These are phyloP conservation scores for Drosophila falleni DNA, from an alignment of 2,888 invertebrate species.

Conservation along the genomic window DNA sequence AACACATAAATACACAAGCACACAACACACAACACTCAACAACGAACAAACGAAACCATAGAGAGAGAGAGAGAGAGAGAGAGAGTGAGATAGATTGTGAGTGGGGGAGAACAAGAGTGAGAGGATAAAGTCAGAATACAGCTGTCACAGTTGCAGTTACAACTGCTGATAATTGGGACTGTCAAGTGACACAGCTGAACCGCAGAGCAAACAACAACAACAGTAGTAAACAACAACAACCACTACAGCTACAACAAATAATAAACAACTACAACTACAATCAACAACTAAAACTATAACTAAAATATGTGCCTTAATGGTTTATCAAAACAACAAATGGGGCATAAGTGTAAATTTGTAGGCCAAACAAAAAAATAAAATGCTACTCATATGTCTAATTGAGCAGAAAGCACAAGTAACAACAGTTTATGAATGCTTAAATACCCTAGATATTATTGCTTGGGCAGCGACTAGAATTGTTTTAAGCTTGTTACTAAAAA, in stretches of 20 bases:
- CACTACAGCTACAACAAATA: slow-evolving; percentile 3
- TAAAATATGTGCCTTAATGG: slow-evolving; percentile 32
- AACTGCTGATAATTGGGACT: slow-evolving; percentile 64
- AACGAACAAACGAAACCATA: neutral
- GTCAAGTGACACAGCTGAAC: slow-evolving; percentile 54
- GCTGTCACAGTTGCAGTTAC: slow-evolving; percentile 56
- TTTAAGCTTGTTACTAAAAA: neutral
- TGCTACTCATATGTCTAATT: slow-evolving; percentile 49
- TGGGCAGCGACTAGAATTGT: neutral
- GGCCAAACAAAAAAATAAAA: slow-evolving; percentile 45
- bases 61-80: neutral
- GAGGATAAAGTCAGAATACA: slow-evolving; percentile 32
- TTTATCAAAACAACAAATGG: slow-evolving; percentile 43
- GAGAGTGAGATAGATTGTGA: neutral
- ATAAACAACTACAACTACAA: neutral
- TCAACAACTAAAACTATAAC: slow-evolving; percentile 24
- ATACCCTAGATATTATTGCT: neutral
- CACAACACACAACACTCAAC: neutral
- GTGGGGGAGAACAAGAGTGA: neutral
- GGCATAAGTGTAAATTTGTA: slow-evolving; percentile 50
- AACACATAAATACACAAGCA: slow-evolving; percentile 8
- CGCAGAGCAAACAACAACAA: slow-evolving; percentile 16
- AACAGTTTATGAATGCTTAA: neutral
- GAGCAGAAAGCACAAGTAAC: slow-evolving; percentile 13
- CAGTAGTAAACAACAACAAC: slow-evolving; percentile 3